phyloP scores from a whole-genome alignment of 1,140 invertebrate species.

The Antheraea pernyi region DNA sequence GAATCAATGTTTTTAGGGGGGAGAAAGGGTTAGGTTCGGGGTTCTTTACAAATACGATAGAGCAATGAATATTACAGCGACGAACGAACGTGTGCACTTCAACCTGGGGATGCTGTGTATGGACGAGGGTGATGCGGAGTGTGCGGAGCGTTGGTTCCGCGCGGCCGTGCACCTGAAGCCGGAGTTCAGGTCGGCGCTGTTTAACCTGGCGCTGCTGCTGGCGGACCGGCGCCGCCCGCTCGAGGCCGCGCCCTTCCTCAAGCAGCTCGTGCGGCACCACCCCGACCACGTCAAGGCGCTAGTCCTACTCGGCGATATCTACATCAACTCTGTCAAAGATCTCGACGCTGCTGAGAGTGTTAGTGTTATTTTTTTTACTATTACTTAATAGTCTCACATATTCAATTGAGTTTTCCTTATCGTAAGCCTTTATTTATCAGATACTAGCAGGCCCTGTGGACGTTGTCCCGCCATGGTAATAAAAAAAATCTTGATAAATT shows the following conservation, averaged over 20 bases:
- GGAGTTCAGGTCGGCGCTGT: conserved; percentile 95
- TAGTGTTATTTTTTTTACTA: conserved; percentile 52
- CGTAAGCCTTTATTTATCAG: no score
- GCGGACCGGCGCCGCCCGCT: conserved; percentile 92
- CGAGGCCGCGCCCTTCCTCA: conserved; percentile 95
- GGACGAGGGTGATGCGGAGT: conserved; percentile 94
- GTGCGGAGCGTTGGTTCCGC: conserved; percentile 94
- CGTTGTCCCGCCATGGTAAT: no score
- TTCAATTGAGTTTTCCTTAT: no score
- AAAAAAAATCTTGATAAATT: no score
- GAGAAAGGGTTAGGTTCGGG: no score
- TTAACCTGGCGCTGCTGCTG: conserved; percentile 95
- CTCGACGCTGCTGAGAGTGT: conserved; percentile 94
- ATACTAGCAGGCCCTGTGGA: no score
- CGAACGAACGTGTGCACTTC: conserved; percentile 95
- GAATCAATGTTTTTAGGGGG: no score
- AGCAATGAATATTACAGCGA: conserved; percentile 68
- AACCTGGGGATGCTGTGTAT: conserved; percentile 98
- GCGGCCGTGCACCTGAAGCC: conserved; percentile 91
- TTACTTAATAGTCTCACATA: background rate
- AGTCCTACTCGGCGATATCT: conserved; percentile 96
- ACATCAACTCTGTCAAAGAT: conserved; percentile 97
- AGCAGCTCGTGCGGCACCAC: conserved; percentile 94
- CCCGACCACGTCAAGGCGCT: conserved; percentile 97
- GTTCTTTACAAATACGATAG: no score